Evolutionary conservation across 2,113 vertebrate genomes (phyloP), one percentile per base, ranked within the genome.

Genomic region (Gobiocypris rarus): DNA sequence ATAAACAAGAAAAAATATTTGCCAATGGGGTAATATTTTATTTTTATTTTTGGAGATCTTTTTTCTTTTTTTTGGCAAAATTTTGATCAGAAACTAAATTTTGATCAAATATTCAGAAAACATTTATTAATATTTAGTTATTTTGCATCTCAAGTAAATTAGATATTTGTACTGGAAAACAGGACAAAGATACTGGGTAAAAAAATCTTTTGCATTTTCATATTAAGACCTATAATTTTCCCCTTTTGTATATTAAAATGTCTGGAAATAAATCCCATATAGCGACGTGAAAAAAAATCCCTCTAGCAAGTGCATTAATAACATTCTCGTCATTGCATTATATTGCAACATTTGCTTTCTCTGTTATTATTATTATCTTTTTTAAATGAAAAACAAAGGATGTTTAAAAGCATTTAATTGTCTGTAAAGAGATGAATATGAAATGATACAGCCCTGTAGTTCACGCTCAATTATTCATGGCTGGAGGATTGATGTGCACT

Each of bases 391-490:
- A 41, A 69, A 41, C 65, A 41, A 38, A 67, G 8, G 63, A 34
- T 19, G 31, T 67, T 67, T 38, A 38, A 67, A 54, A 24, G n/a
- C 38, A 15, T 61, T 61, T 61, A 43, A 45, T 43, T 78, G 22
- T 10, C 13, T 45, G 14, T 45, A 7, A 38, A 56, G 34, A 65
- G 73, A 67, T 28, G 48, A 77, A 84, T 76, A 77, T 77, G 58
- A 65, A 77, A 31, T 31, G 83, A 45, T 78, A 56, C 14, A 41
- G 41, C 14, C n/a, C 31, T 19, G 26, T 63, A 31, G 31, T 22
- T 85, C 28, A 74, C 71, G 83, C 83, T 93, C 48, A 90, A 89
- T 91, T 89, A 92, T 92, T 92, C 76, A 92, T 89, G 48, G 78
- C 54, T 7, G 61, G 52, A 63, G 87, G 82, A 84, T 77, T 83